These are phyloP conservation scores for Cerceris ruficornis DNA, from an alignment of 2,888 invertebrate genomes.

Conservation along the genomic window DNA sequence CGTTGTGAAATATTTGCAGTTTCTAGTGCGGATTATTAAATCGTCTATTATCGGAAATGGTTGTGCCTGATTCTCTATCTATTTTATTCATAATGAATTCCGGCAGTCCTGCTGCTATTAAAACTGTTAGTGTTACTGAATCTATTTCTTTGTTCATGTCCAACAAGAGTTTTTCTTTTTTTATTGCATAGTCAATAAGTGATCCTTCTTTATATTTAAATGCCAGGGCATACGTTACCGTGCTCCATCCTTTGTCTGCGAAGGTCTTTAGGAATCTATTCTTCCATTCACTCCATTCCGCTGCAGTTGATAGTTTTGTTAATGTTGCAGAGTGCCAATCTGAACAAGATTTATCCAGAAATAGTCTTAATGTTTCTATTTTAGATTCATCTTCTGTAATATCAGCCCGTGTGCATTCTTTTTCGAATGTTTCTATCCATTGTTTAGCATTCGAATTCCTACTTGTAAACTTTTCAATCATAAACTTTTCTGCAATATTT, in stretches of 20 bases:
- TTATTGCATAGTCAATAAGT: too few relatives aligned
- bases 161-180: too few relatives aligned
- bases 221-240: too few relatives aligned
- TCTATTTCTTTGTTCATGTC: too few relatives aligned
- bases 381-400: conserved; percentile 1
- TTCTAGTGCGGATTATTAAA: too few relatives aligned
- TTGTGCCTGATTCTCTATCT: too few relatives aligned
- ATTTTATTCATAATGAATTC: too few relatives aligned
- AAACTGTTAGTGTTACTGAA: too few relatives aligned
- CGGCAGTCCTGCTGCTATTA: too few relatives aligned
- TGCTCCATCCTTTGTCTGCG: conserved; percentile 2
- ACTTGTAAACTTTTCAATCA: conserved; percentile 30
- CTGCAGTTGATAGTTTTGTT: background rate
- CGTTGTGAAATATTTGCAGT: too few relatives aligned
- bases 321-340: background rate
- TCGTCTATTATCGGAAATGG: too few relatives aligned
- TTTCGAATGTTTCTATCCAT: background rate
- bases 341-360: background rate
- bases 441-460: conserved; percentile 12
- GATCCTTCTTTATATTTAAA: too few relatives aligned
- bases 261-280: background rate
- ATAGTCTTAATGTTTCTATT: conserved; percentile 2
- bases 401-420: background rate
- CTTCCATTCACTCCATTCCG: conserved; percentile 3
- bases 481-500: conserved; percentile 17